These are phyloP conservation scores for Bellardia pandia DNA, from an alignment of 2,888 invertebrate species.

Conservation along the genomic window DNA sequence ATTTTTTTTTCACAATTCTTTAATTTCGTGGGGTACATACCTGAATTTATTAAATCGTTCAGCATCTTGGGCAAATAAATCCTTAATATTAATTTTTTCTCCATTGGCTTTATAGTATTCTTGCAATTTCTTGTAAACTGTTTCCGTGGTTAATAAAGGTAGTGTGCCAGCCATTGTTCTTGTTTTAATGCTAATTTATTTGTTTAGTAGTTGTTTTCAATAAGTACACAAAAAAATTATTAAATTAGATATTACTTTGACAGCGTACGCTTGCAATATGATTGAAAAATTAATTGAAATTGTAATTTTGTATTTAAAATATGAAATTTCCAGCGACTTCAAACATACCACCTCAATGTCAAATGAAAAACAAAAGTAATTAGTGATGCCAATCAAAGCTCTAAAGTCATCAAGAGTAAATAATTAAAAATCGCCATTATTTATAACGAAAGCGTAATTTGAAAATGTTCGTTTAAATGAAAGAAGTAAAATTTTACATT, in stretches of 20 bases:
- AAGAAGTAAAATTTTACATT: no score
- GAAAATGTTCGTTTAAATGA: no score
- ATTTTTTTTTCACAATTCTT: neutral
- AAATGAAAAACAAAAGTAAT: conserved; percentile 83
- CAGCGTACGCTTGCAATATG: conserved; percentile 44
- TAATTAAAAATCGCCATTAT: no score
- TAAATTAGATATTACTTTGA: conserved; percentile 49
- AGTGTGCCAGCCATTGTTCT: conserved; percentile 79
- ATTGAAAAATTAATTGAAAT: conserved; percentile 54
- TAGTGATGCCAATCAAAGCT: conserved; percentile 17
- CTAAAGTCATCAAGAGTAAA: neutral
- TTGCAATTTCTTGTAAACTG: conserved; percentile 90
- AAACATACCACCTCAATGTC: conserved; percentile 81
- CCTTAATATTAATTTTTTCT: conserved; percentile 90
- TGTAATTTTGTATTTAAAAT: conserved; percentile 59
- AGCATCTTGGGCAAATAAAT: conserved; percentile 92
- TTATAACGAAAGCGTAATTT: no score
- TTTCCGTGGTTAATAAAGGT: conserved; percentile 87
- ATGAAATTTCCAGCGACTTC: conserved; percentile 66
- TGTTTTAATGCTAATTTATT: conserved; percentile 49
- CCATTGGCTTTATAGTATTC: conserved; percentile 90
- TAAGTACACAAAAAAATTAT: conserved; percentile 52
- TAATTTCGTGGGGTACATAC: conserved; percentile 84
- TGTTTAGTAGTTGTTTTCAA: neutral
- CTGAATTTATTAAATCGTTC: conserved; percentile 95